phyloP scores from a whole-genome alignment of 92 coral and sea anemone species.

The Pocillopora grandis region DNA sequence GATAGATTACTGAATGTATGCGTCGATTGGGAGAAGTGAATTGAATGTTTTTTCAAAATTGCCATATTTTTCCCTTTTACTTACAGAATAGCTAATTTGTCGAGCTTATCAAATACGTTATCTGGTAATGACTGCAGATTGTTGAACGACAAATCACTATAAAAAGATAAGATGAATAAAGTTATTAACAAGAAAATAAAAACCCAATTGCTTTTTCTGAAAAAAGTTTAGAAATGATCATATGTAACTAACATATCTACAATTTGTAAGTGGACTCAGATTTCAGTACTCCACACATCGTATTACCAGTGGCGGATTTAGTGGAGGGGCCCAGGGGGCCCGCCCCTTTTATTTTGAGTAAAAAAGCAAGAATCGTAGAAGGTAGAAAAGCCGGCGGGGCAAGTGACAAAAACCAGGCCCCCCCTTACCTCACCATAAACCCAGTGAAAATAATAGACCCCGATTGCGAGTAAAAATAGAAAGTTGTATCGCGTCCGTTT shows the following conservation, averaged over 20 bases:
- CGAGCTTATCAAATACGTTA: not conserved
- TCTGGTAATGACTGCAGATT: slow-evolving; percentile 1
- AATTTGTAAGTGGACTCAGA: not conserved
- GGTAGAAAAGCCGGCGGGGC: no score
- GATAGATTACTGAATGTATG: no score
- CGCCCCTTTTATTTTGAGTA: no score
- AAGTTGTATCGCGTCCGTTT: no score
- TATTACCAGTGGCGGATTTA: no score
- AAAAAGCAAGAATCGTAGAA: no score
- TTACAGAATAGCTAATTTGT: not conserved
- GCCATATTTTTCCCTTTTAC: not conserved
- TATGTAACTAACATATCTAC: not conserved
- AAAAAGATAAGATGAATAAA: not conserved
- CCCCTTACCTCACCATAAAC: no score
- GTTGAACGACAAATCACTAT: not conserved
- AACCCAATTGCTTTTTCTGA: not conserved
- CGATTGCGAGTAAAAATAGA: no score
- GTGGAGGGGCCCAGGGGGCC: no score
- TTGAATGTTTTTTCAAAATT: not conserved
- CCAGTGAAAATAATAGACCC: no score
- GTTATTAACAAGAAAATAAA: not conserved
- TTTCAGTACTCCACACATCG: no score
- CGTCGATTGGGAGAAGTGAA: not conserved
- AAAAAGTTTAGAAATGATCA: not conserved
- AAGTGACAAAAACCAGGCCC: no score